phyloP scores from a whole-genome alignment of 1,140 invertebrate species.

The Propsilocerus akamusi region DNA sequence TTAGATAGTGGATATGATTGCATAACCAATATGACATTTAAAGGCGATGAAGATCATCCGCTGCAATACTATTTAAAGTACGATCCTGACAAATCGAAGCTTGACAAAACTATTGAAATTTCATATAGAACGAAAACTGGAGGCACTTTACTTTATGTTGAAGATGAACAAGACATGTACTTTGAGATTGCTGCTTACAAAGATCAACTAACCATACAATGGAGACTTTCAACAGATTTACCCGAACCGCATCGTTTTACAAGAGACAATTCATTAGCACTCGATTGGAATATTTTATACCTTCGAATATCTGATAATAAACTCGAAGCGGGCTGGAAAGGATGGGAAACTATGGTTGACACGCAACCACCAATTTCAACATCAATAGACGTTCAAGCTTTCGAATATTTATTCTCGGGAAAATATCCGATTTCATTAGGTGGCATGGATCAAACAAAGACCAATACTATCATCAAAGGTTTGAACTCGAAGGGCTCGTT shows the following conservation, averaged over 20 bases:
- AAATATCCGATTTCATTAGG: conserved; percentile 19
- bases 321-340: conserved; percentile 27
- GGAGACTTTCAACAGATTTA: conserved; percentile 34
- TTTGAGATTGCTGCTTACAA: conserved; percentile 51
- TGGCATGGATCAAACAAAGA: conserved; percentile 16
- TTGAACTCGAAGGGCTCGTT: conserved; percentile 24
- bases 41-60: conserved; percentile 37
- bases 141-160: conserved; percentile 43
- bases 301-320: conserved; percentile 29
- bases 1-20: conserved; percentile 64
- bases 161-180: conserved; percentile 27
- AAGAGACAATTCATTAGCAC: conserved; percentile 34
- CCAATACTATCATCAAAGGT: conserved; percentile 15
- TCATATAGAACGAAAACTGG: conserved; percentile 49
- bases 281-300: conserved; percentile 46
- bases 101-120: conserved; percentile 31
- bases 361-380: conserved; percentile 17
- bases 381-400: conserved; percentile 17
- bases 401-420: conserved; percentile 18
- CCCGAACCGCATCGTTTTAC: conserved; percentile 30
- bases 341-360: conserved; percentile 22
- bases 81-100: conserved; percentile 14
- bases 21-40: conserved; percentile 70
- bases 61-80: conserved; percentile 21
- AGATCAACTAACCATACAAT: conserved; percentile 43